Conservation (phyloP, 2,888 invertebrate genomes). For the Octonoba sinensis region DNA sequence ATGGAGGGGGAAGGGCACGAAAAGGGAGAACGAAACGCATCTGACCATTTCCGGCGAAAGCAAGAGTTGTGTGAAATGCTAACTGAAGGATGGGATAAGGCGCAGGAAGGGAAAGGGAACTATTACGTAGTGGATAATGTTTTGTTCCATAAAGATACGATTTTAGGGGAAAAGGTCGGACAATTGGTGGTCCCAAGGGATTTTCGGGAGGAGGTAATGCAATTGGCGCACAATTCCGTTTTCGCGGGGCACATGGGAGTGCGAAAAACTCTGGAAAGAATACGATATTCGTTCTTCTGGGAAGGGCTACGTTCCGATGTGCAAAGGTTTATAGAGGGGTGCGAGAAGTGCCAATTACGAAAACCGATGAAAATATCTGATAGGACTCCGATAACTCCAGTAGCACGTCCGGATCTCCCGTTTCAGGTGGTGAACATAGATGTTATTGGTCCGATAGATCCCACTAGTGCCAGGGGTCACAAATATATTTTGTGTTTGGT, state of each 20-base stretch:
- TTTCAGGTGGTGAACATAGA: slow-evolving; percentile 16
- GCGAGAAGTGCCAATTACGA: background rate
- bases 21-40: too few relatives aligned
- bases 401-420: slow-evolving; percentile 2
- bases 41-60: too few relatives aligned
- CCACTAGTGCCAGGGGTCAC: background rate
- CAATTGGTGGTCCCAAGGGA: background rate
- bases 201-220: background rate
- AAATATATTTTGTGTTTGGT: slow-evolving; percentile 13
- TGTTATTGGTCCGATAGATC: slow-evolving; percentile 18
- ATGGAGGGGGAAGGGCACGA: too few relatives aligned
- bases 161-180: too few relatives aligned
- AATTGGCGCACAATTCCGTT: background rate
- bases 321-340: slow-evolving; percentile 3
- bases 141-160: too few relatives aligned
- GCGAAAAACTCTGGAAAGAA: background rate
- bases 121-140: too few relatives aligned
- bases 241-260: background rate
- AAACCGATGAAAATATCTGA: background rate
- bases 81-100: too few relatives aligned
- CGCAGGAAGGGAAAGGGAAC: too few relatives aligned
- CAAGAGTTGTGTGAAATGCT: too few relatives aligned
- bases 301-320: background rate
- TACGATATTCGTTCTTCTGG: slow-evolving; percentile 17
- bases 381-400: background rate